Conservation (phyloP, 2,888 invertebrate species). For the Oscheius onirici region DNA sequence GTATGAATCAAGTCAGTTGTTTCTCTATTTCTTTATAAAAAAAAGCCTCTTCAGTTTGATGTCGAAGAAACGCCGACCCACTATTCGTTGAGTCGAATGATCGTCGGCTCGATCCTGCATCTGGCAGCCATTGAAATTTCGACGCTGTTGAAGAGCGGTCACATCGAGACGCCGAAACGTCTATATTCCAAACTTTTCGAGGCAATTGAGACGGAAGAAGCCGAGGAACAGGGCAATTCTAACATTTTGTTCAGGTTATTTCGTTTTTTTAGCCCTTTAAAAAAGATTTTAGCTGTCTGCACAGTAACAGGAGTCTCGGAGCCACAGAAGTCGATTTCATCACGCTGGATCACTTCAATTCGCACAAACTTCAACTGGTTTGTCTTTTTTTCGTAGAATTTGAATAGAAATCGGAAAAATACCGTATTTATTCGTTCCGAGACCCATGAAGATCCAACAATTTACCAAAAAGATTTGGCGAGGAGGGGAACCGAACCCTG, state of each 20-base stretch:
- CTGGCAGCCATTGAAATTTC: constrained; percentile 65
- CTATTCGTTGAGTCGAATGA: constrained; percentile 46
- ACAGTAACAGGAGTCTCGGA: constrained; percentile 31
- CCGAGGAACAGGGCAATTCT: constrained; percentile 20
- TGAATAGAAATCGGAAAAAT: no score
- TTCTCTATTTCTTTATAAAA: not conserved
- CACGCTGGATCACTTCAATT: constrained; percentile 48
- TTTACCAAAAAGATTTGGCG: no score
- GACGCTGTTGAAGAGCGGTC: constrained; percentile 40
- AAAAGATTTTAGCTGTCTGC: constrained; percentile 31
- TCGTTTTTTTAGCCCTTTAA: not conserved
- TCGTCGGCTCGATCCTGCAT: constrained; percentile 66
- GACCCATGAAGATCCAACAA: no score
- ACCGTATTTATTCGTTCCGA: no score
- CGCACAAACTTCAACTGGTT: constrained; percentile 48
- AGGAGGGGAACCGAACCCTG: no score
- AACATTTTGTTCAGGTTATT: constrained; percentile 40
- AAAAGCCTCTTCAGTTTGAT: constrained; percentile 7
- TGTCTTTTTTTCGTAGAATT: not conserved
- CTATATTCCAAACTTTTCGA: constrained; percentile 52
- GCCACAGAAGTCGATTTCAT: constrained; percentile 35
- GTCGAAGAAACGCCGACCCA: constrained; percentile 22
- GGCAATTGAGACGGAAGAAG: constrained; percentile 22
- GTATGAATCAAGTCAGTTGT: constrained; percentile 13
- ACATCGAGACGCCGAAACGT: constrained; percentile 43